Conservation (phyloP, 1,140 invertebrate species). For the Ceratosolen fusciceps region DNA sequence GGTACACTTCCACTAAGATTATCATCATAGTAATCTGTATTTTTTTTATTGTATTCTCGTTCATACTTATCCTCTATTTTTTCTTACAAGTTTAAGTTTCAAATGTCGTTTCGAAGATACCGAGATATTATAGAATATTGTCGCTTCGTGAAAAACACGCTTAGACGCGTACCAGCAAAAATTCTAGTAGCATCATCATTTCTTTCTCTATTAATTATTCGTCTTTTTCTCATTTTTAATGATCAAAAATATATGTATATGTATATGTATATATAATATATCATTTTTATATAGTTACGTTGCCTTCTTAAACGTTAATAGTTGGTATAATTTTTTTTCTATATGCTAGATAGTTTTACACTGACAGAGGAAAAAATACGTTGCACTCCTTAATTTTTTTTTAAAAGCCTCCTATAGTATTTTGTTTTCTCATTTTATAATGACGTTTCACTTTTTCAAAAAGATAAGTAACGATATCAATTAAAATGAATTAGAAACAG, state of each 20-base stretch:
- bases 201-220: slow-evolving; percentile 36
- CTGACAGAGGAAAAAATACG: slow-evolving; percentile 70
- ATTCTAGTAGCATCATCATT: slow-evolving; percentile 63
- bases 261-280: slow-evolving; percentile 63
- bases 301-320: slow-evolving; percentile 69
- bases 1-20: not conserved
- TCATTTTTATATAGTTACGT: slow-evolving; percentile 68
- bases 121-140: slow-evolving; percentile 70
- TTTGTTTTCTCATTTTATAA: not conserved
- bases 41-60: not conserved
- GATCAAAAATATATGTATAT: slow-evolving; percentile 72
- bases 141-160: slow-evolving; percentile 68
- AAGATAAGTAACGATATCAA: slow-evolving; percentile 35
- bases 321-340: slow-evolving; percentile 63
- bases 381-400: slow-evolving; percentile 57
- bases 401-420: slow-evolving; percentile 25
- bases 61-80: slow-evolving; percentile 23
- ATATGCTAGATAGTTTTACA: slow-evolving; percentile 70
- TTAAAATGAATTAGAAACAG: slow-evolving; percentile 44
- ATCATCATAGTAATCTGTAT: not conserved
- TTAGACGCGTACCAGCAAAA: slow-evolving; percentile 64
- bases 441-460: slow-evolving; percentile 39
- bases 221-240: slow-evolving; percentile 61
- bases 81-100: slow-evolving; percentile 46
- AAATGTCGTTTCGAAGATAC: slow-evolving; percentile 61